Base-by-base conservation (phyloP, 1,140 invertebrate species). In the Bombus terrestris region DNA sequence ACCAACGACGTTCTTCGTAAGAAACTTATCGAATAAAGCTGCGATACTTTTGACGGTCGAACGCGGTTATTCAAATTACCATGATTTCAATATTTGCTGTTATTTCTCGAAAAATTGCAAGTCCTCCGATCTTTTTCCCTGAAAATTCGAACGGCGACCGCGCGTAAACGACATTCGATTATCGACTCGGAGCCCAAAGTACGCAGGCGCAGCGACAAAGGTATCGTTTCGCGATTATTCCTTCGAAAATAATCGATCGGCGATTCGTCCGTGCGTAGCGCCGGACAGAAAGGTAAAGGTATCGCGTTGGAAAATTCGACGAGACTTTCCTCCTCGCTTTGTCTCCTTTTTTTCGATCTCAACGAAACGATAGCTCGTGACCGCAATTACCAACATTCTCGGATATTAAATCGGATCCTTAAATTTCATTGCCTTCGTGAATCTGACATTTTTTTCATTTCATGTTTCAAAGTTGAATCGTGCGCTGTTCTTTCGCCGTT, bases 271-370 rank as follows among this genome's bases (percentile, higher is more conserved):
- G 43, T 43, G 43, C 43, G 13, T 43, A 43, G 41, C 41, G 41
- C 13, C 41, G 41, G 41, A 2, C 41, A 43, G 41, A 43, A 13
- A 25, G 22, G 41, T 5, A 12, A 32, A 32, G 32, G 32, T 32
- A 32, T 32, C n/a, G 59, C 59, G 66, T 9, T 41, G 75, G 18
- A 64, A 43, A n/a, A 22, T 35, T 62, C 39, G 57, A 25, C 41
- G 37, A n/a, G n/a, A 35, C 32, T 64, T 66, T 43, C 35, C 76
- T 1, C 15, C 39, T 64, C 59, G 39, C 32, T 66, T 78, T 43
- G 76, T 35, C 77, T 25, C n/a, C 39, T 13, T 47, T 47, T 79
- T 66, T 68, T 25, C 77, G 35, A 79, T 47, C 47, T 28, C n/a
- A 9, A 4, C 39, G n/a, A 47, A 66, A 66, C 62, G 62, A 66